phyloP scores from a whole-genome alignment of 1,140 invertebrate species.

The Microvelia longipes region DNA sequence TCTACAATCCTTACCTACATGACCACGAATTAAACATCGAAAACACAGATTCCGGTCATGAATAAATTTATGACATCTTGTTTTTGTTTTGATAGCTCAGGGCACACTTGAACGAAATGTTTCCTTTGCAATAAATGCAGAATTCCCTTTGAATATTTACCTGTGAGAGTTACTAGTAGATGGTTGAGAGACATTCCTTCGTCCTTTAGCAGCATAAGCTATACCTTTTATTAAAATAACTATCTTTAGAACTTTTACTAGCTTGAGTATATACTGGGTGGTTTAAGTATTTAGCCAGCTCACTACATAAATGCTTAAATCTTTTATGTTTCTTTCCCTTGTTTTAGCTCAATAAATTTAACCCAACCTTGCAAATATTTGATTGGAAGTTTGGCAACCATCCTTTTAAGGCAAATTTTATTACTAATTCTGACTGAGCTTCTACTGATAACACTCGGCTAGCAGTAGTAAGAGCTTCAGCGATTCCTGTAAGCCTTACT shows the following conservation, averaged over 20 bases:
- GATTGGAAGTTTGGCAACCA: neutral
- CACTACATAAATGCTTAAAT: neutral
- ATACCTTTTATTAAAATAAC: neutral
- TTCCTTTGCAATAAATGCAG: neutral
- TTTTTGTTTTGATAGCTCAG: neutral
- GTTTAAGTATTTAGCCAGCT: neutral
- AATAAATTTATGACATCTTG: neutral
- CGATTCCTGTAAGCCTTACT: neutral
- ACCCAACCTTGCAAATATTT: neutral
- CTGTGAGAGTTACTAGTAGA: neutral
- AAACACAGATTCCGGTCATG: neutral
- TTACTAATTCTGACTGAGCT: neutral
- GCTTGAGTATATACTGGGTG: neutral
- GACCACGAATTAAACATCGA: neutral
- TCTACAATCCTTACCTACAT: neutral
- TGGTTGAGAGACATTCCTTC: neutral
- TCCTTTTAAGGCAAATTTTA: neutral
- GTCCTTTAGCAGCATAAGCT: neutral
- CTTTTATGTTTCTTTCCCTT: neutral
- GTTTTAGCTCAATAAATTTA: neutral
- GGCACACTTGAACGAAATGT: neutral
- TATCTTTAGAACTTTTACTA: neutral
- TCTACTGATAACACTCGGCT: neutral
- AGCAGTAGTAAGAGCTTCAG: neutral
- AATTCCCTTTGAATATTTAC: neutral